Evolutionary conservation across 1,140 invertebrate species (phyloP).

Genomic region (Temnothorax curvispinosus): DNA sequence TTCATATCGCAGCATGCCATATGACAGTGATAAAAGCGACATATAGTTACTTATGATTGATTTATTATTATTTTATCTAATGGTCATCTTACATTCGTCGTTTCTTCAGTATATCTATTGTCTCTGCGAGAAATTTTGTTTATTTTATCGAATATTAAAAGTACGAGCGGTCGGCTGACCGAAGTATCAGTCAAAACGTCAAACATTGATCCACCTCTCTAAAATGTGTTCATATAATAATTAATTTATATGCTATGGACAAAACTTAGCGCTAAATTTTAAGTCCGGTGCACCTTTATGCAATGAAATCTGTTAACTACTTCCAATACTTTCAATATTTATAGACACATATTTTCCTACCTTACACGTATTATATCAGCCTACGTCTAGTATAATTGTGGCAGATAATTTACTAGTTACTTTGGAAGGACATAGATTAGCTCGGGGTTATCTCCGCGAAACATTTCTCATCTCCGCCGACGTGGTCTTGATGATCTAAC

Average conservation of each 20-base stretch:
- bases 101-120: background rate
- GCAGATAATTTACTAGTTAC: background rate
- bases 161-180: background rate
- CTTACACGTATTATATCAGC: background rate
- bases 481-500: conserved; percentile 53
- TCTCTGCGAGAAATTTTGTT: conserved; percentile 10
- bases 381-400: conserved; percentile 1
- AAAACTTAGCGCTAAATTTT: background rate
- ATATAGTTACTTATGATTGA: background rate
- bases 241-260: conserved; percentile 1
- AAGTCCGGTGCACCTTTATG: background rate
- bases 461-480: conserved; percentile 55
- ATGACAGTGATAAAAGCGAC: conserved; percentile 22
- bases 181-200: background rate
- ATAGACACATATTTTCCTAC: no score
- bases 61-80: conserved; percentile 23
- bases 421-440: conserved; percentile 43
- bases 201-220: no score
- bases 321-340: no score
- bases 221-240: conserved; percentile 3
- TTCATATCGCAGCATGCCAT: background rate
- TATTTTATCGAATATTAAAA: conserved; percentile 10
- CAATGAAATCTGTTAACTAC: conserved; percentile 21
- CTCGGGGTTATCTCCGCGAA: conserved; percentile 40
- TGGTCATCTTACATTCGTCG: background rate